Evolutionary conservation across 2,888 invertebrate genomes (phyloP), one percentile per base, ranked within the genome.

Genomic region (Blastobasis adustella): DNA sequence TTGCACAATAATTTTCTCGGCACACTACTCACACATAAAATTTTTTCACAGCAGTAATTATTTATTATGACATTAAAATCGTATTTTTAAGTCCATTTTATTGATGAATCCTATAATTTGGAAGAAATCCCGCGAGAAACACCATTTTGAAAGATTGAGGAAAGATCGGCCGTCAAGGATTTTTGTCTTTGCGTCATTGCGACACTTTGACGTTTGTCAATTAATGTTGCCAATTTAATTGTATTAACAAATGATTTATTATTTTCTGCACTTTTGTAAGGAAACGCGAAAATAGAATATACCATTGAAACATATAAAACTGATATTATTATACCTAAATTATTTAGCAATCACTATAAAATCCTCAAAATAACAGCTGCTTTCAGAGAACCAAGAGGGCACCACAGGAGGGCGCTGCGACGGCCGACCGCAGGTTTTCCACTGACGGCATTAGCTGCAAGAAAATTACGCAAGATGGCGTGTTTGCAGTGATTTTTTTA

Each of bases 91-190:
- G 67, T 76, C 77, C 79, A 84, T 83, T 80, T 75, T 75, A 69
- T 47, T 67, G 69, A 66, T 69, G 74, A 71, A 70, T 76, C 60
- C 61, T 72, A 64, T 66, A 76, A 79, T 83, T 80, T 78, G 63
- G 71, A 76, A 75, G 73, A 73, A 82, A 85, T 79, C 76, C 76
- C 80, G 82, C 79, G 77, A 80, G 74, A 80, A 80, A 82, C 82
- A 86, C 85, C 86, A 86, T 86, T 85, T 83, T 85, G 80, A 82
- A 83, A 80, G 80, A 80, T 79, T 78, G 74, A 76, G 76, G 79
- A 79, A 81, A 78, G 77, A 74, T 70, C 50, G 46, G n/a, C 49
- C 76, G 75, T 74, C 80, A 82, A 82, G 79, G 81, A 77, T 80
- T 83, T 79, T 78, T 71, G 70, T 43, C 67, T 10, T 75, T 83